These are phyloP conservation scores for Temnothorax longispinosus DNA, from an alignment of 1,140 invertebrate species.

Conservation along the genomic window DNA sequence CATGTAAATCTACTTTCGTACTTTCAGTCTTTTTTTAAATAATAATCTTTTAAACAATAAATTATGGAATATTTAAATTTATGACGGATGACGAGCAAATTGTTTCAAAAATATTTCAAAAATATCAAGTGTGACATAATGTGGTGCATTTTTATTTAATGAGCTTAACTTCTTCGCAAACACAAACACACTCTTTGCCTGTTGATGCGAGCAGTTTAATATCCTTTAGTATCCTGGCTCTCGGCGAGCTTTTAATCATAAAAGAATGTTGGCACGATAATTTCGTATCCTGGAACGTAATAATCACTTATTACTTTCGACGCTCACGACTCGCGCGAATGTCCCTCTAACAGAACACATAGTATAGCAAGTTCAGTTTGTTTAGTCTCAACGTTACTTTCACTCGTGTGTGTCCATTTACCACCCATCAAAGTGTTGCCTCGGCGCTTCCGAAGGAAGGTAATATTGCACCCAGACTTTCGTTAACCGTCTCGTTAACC, in stretches of 20 bases:
- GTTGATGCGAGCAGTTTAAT: conserved; percentile 15
- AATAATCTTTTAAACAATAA: not conserved
- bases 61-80: conserved; percentile 3
- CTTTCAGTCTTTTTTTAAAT: not conserved
- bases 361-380: conserved; percentile 11
- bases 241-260: conserved; percentile 10
- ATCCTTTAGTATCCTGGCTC: not conserved
- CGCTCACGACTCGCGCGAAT: not conserved
- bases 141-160: not conserved
- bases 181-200: not conserved
- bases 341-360: not conserved
- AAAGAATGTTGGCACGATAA: conserved; percentile 37
- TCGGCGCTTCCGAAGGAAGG: not conserved
- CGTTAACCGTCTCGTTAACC: not conserved
- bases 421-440: not conserved
- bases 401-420: conserved; percentile 17
- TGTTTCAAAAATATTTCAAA: not conserved
- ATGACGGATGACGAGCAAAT: not conserved
- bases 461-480: conserved; percentile 9
- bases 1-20: not conserved
- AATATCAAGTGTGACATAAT: not conserved
- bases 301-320: not conserved
- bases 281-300: conserved; percentile 4
- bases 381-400: conserved; percentile 29
- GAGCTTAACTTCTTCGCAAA: not conserved